Conservation (phyloP, 2,888 invertebrate genomes). For the Tubulanus polymorphus region DNA sequence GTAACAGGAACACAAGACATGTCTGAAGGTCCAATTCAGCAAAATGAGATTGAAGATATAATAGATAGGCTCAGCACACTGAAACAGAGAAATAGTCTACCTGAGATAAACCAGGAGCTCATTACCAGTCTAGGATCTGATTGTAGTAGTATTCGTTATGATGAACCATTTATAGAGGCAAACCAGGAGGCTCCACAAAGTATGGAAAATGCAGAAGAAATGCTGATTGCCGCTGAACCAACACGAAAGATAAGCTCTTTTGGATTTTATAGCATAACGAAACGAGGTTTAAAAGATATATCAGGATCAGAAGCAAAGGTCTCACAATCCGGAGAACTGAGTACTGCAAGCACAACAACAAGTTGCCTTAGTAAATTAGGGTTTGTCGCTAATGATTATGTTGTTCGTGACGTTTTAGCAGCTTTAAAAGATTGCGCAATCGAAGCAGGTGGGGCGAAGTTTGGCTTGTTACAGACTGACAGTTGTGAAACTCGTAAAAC, state of each 20-base stretch:
- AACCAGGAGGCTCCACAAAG: neutral
- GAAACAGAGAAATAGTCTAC: too few species aligned
- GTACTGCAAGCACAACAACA: conserved; percentile 1
- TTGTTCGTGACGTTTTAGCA: conserved; percentile 39
- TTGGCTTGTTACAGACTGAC: conserved; percentile 19
- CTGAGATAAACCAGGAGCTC: neutral
- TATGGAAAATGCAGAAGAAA: too few species aligned
- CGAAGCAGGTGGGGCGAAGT: conserved; percentile 34
- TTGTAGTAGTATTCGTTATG: neutral
- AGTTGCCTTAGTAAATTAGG: conserved; percentile 23
- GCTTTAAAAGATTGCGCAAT: conserved; percentile 39
- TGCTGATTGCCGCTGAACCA: neutral
- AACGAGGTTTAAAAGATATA: too few species aligned
- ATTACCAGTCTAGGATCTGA: neutral
- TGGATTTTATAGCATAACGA: too few species aligned
- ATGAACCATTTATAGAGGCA: neutral
- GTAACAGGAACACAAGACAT: neutral
- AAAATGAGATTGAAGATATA: neutral
- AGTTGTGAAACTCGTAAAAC: conserved; percentile 8
- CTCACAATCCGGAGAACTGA: neutral
- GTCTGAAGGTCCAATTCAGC: neutral
- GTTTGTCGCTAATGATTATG: conserved; percentile 39
- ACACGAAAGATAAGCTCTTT: neutral
- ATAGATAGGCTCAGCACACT: neutral
- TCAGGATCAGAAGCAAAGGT: neutral